Base-by-base conservation (phyloP, 2,113 vertebrate genomes). In the Andinoacara biseriatus region DNA sequence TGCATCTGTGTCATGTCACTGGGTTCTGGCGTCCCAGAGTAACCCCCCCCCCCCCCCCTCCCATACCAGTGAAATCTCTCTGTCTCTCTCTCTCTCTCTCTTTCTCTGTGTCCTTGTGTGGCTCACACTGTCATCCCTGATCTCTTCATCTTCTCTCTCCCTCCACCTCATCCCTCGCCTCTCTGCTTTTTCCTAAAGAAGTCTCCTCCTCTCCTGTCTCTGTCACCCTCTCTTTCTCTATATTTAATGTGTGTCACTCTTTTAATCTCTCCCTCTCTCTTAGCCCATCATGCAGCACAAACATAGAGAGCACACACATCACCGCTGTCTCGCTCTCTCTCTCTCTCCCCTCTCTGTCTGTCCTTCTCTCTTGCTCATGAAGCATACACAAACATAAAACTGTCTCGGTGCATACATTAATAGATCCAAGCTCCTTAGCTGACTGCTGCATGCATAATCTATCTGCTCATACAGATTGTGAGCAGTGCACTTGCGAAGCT, bases 1-100 rank as follows among this genome's bases (percentile, higher is more conserved):
- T 93, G 92, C 91, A 94, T 95, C 94, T 95, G 94, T 95, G 95
- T 94, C 94, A 95, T 94, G 94, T 95, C 95, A 95, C 86, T 82
- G 91, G 87, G 94, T 95, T 95, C 87, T 91, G 60, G 80, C 58
- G 89, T 95, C 94, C 95, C 83, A n/a, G 80, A 90, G 89, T 95
- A 94, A 94, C 91, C 94, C 90, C 82, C 80, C 82, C 74, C 67
- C 1, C 63, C 20, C 61, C 11, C 74, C 80, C 83, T 57, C 86
- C 60, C 58, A 67, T 80, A 57, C 40, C 65, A 74, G 46, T 75
- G 75, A 75, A 81, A 26, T 46, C 20, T 54, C 59, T 31, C 86
- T 58, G 11, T 2, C 57, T 43, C 81, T 18, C 74, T 43, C 79
- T 59, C 79, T 59, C 31, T 33, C 31, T 33, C 54, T 74, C 57